Conservation (phyloP, 2,888 invertebrate species). For the Eumacrocentrus americanus region DNA sequence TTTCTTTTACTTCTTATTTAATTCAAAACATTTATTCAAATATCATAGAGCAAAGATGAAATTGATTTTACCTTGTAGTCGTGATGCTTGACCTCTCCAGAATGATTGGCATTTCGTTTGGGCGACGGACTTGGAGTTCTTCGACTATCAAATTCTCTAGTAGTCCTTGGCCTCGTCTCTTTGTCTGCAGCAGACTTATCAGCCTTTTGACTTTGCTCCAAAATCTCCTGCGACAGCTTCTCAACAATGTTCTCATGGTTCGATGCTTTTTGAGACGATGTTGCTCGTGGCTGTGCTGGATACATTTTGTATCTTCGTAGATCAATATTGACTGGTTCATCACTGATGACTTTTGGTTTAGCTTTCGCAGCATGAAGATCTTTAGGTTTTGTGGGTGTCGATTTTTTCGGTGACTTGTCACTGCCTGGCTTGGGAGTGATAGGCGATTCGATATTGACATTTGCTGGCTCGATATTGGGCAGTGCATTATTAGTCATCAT, state of each 20-base stretch:
- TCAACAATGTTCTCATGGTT: constrained; percentile 49
- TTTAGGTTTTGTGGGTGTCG: background rate
- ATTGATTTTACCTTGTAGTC: too few relatives aligned
- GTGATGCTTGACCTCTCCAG: too few relatives aligned
- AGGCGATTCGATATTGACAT: too few relatives aligned
- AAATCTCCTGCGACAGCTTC: constrained; percentile 52
- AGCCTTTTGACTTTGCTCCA: constrained; percentile 53
- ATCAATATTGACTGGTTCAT: constrained; percentile 48
- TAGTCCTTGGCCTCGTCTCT: too few relatives aligned
- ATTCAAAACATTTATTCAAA: too few relatives aligned
- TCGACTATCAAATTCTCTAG: too few relatives aligned
- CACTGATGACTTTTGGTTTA: constrained; percentile 49
- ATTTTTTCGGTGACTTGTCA: background rate
- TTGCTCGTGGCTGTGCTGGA: background rate
- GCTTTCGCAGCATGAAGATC: constrained; percentile 23
- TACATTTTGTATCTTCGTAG: constrained; percentile 40
- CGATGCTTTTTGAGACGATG: constrained; percentile 20
- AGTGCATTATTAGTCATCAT: constrained; percentile 40
- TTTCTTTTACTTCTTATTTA: too few relatives aligned
- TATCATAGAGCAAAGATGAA: too few relatives aligned
- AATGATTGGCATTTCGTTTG: too few relatives aligned
- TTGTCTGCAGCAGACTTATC: too few relatives aligned
- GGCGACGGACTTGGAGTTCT: too few relatives aligned
- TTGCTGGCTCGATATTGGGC: constrained; percentile 6
- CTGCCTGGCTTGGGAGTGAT: constrained; percentile 1